phyloP scores from a whole-genome alignment of 2,888 invertebrate genomes.

The Dryobotodes eremita region DNA sequence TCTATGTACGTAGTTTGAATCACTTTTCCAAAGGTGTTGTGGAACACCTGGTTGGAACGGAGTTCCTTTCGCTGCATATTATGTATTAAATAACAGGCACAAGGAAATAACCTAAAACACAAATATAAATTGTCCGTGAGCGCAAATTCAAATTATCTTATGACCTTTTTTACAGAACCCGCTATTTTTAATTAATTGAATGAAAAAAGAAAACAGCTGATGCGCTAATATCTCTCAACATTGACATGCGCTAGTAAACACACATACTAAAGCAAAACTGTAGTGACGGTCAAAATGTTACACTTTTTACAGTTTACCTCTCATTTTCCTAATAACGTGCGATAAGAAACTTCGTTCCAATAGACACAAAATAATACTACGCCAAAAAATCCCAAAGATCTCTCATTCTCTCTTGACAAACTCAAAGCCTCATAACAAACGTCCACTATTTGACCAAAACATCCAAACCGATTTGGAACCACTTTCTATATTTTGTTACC shows the following conservation, averaged over 20 bases:
- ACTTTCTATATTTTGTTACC: conserved; percentile 27
- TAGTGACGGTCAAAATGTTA: not conserved
- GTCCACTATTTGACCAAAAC: not conserved
- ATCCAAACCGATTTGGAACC: conserved; percentile 10
- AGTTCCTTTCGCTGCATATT: no score
- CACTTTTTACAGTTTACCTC: not conserved
- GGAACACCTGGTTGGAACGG: not conserved
- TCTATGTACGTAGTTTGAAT: not conserved
- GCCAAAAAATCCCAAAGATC: not conserved
- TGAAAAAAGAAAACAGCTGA: not conserved
- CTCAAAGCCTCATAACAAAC: not conserved
- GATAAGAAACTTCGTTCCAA: not conserved
- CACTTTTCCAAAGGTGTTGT: not conserved
- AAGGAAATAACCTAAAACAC: no score
- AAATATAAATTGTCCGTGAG: no score
- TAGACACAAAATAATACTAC: not conserved
- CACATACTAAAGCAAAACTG: not conserved
- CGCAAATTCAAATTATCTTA: no score
- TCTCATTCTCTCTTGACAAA: not conserved
- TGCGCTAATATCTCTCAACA: not conserved
- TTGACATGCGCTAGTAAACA: not conserved
- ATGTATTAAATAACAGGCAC: no score
- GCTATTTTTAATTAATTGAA: no score
- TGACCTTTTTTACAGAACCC: no score
- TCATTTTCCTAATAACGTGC: not conserved